Evolutionary conservation across 2,113 vertebrate species (phyloP).

Genomic region (Saguinus imperator): DNA sequence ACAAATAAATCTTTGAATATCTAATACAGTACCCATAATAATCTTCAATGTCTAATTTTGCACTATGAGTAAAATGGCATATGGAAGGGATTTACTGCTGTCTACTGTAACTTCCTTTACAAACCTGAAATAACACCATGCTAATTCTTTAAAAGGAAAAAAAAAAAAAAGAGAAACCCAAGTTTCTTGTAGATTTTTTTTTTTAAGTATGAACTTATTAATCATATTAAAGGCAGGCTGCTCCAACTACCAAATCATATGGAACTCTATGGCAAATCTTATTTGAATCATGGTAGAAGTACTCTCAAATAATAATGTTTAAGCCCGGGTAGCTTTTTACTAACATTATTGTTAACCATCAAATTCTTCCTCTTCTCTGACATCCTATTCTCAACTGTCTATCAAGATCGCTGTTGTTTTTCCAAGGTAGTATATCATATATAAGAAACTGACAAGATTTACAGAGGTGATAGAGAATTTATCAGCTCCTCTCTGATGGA

Average conservation of each 20-base stretch:
- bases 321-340: not conserved
- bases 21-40: not conserved
- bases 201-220: not conserved
- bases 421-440: not conserved
- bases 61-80: not conserved
- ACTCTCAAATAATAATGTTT: not conserved
- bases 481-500: slow-evolving; percentile 76
- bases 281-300: not conserved
- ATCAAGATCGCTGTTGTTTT: not conserved
- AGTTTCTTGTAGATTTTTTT: not conserved
- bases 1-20: not conserved
- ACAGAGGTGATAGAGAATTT: slow-evolving; percentile 52
- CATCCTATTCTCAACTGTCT: slow-evolving; percentile 1
- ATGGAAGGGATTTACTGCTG: not conserved
- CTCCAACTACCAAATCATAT: not conserved
- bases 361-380: not conserved
- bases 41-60: not conserved
- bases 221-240: not conserved
- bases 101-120: slow-evolving; percentile 12
- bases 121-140: not conserved
- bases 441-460: slow-evolving; percentile 64
- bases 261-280: not conserved
- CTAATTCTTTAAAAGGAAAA: slow-evolving; percentile 5
- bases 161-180: not conserved
- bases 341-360: not conserved